These are phyloP conservation scores for Microcebus ravelobensis DNA, from an alignment of 2,113 vertebrate genomes.

Conservation along the genomic window DNA sequence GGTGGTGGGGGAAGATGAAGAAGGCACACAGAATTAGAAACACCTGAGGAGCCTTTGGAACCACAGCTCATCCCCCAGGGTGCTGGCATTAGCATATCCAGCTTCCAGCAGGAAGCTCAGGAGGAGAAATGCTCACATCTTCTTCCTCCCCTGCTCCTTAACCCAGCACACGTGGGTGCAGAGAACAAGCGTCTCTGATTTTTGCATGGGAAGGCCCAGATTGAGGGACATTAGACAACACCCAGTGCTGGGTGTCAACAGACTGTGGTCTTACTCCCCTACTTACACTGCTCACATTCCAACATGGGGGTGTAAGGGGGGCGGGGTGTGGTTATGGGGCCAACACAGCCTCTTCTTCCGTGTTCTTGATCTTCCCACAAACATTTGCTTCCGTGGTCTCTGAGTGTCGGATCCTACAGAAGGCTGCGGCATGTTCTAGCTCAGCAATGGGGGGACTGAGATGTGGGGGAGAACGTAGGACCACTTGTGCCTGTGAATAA, in stretches of 20 bases:
- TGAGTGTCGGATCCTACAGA: neutral
- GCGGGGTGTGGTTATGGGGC: too few relatives aligned
- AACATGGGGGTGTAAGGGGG: accelerated
- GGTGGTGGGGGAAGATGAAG: neutral
- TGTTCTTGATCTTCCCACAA: neutral
- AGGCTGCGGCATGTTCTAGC: neutral
- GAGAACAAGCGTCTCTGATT: neutral
- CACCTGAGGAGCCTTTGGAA: neutral
- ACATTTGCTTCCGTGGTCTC: neutral
- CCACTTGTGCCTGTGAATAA: neutral
- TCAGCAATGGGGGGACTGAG: accelerated
- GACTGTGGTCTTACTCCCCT: neutral
- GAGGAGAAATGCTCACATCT: neutral
- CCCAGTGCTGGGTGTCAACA: neutral
- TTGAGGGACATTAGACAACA: neutral
- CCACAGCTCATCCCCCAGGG: neutral
- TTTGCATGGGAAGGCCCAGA: neutral
- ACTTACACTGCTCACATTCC: neutral
- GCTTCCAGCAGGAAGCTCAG: neutral
- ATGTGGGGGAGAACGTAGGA: neutral
- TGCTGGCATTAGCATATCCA: too few relatives aligned
- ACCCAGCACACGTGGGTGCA: neutral
- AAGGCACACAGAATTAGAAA: neutral
- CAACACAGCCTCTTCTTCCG: neutral
- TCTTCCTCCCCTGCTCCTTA: neutral